These are phyloP conservation scores for Nephrotoma guestfalica DNA, from an alignment of 2,888 invertebrate species.

Conservation along the genomic window DNA sequence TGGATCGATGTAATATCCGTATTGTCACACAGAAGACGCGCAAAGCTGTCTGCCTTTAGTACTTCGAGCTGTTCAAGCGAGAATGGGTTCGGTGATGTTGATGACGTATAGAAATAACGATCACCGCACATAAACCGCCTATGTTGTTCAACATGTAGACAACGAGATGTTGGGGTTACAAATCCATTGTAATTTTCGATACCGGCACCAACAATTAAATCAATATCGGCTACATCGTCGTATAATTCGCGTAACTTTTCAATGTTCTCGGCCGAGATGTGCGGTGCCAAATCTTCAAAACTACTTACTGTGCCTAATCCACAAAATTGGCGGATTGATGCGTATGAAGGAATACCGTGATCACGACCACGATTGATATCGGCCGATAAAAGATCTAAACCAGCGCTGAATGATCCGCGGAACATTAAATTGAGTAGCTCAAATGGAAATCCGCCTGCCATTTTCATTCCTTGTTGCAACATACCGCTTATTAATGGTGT, in stretches of 20 bases:
- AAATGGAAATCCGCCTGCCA: not conserved
- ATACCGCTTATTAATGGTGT: not conserved
- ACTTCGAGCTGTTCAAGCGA: slow-evolving; percentile 37
- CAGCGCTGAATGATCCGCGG: slow-evolving; percentile 18
- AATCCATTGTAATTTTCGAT: slow-evolving; percentile 49
- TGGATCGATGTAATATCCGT: slow-evolving; percentile 39
- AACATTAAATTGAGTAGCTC: not conserved
- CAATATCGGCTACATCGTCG: slow-evolving; percentile 41
- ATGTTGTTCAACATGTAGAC: slow-evolving; percentile 61
- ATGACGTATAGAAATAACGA: slow-evolving; percentile 52
- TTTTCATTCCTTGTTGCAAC: not conserved
- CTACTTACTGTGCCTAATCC: slow-evolving; percentile 41
- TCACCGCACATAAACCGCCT: slow-evolving; percentile 47
- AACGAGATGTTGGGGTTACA: slow-evolving; percentile 51
- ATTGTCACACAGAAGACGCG: slow-evolving; percentile 51
- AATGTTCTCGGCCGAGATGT: slow-evolving; percentile 39
- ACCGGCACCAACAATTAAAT: slow-evolving; percentile 58
- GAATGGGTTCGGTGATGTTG: slow-evolving; percentile 1
- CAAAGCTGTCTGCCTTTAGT: slow-evolving; percentile 44
- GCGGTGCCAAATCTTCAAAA: slow-evolving; percentile 46
- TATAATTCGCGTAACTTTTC: slow-evolving; percentile 30
- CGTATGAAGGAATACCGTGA: slow-evolving; percentile 53
- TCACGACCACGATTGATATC: slow-evolving; percentile 61
- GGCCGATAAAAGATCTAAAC: slow-evolving; percentile 51
- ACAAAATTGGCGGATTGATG: slow-evolving; percentile 53